Percentiles rank a stretch among this genome's conserved stretches.
Conservation (phyloP, 2,888 invertebrate genomes). For the Dynastes maya region DNA sequence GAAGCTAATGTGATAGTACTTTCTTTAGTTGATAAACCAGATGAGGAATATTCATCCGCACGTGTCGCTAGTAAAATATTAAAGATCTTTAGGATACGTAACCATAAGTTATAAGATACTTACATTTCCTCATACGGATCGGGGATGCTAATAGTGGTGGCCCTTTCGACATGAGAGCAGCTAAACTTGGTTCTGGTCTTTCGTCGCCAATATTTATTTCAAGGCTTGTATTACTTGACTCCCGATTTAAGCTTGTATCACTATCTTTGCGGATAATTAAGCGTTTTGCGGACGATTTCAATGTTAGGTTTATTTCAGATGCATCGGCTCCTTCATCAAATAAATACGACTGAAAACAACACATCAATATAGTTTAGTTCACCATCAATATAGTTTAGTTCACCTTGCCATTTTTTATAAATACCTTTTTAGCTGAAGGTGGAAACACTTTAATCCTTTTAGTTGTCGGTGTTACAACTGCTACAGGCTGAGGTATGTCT, state of each 20-base stretch:
- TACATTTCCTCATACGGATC: slow-evolving; percentile 12
- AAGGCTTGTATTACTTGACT: slow-evolving; percentile 1
- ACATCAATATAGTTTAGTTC: not conserved
- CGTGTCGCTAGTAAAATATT: not conserved
- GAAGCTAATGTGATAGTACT: not conserved
- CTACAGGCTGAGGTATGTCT: slow-evolving; percentile 58
- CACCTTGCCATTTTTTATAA: not conserved
- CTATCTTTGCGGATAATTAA: slow-evolving; percentile 79
- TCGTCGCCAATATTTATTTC: not conserved
- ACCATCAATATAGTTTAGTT: not conserved
- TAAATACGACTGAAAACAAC: slow-evolving; percentile 77
- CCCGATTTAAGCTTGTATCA: slow-evolving; percentile 60
- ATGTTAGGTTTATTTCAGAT: slow-evolving; percentile 69
- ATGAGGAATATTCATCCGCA: not conserved
- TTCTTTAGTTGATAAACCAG: not conserved
- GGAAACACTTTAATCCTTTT: slow-evolving; percentile 48
- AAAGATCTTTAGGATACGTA: too few relatives aligned
- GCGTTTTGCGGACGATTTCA: slow-evolving; percentile 81
- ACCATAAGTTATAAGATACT: not conserved
- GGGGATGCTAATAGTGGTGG: not conserved
- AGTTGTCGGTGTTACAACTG: slow-evolving; percentile 46
- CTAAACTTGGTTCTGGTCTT: not conserved
- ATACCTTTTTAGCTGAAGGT: slow-evolving; percentile 33
- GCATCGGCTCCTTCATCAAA: slow-evolving; percentile 91
- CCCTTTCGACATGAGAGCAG: not conserved